Base-by-base conservation (phyloP, 2,113 vertebrate genomes). In the Apteryx mantelli region DNA sequence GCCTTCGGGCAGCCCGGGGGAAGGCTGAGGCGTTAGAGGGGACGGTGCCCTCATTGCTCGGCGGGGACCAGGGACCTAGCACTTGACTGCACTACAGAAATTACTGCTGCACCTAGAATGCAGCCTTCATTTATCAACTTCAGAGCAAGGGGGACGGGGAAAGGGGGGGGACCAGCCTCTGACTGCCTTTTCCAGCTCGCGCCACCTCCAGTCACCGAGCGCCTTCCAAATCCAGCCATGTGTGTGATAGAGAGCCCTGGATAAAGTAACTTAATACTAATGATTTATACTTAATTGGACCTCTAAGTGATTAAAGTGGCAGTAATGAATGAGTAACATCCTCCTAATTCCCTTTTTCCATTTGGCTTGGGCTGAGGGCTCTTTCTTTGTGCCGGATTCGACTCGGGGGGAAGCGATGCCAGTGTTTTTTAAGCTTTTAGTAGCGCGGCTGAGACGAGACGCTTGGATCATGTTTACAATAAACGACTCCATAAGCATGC, bases 61-160 rank as follows among this genome's bases (percentile, higher is more conserved):
- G 36, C 87, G 97, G 98, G 98, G 98, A 98, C 98, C 98, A 90
- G 98, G 98, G 98, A 98, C 96, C 98, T 92, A 98, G 98, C 98
- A 98, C 98, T 98, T 98, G 98, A 98, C 98, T 98, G 98, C 98
- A 97, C 98, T 97, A 97, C 98, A 98, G 98, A 98, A 98, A 98
- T 98, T 98, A 98, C 98, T 98, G 98, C 98, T 97, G 98, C 97
- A 98, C 98, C 98, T 98, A 98, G 98, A 98, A 98, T 98, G 98
- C 97, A 97, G 97, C 97, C 97, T 98, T 98, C 98, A 98, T 98
- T 98, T 98, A 98, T 98, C 98, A 98, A 98, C 98, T 98, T 98
- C 98, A 98, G 96, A 97, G 97, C 97, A 85, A 94, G 88, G 86
- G 93, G 91, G 71, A 89, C 83, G 81, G 88, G 85, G 77, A 83